A percentile compares a stretch with the other conserved stretches of the same genome.
These are phyloP conservation scores for Ascidia mentula DNA, from an alignment of 23 tunicate species.

Conservation along the genomic window DNA sequence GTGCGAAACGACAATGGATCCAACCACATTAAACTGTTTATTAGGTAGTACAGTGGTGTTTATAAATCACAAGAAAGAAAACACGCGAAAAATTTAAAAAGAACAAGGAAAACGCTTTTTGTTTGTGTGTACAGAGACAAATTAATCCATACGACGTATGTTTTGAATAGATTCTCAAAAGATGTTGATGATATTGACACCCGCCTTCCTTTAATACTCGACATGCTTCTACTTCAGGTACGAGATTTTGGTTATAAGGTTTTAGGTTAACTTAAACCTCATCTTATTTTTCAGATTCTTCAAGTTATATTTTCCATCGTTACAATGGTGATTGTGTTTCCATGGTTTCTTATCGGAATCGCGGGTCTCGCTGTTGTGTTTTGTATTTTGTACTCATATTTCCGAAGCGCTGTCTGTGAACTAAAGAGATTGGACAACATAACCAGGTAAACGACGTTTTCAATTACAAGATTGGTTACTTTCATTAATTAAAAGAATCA, in stretches of 20 bases:
- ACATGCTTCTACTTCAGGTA: slow-evolving; percentile 51
- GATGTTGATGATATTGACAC: slow-evolving; percentile 84
- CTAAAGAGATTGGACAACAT: slow-evolving; percentile 65
- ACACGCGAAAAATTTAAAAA: no score
- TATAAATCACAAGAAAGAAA: no score
- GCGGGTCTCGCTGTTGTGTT: slow-evolving; percentile 39
- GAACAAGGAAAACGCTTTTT: no score
- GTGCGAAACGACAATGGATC: no score
- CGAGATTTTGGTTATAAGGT: no score
- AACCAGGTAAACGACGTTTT: slow-evolving; percentile 67
- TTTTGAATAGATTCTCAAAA: slow-evolving; percentile 68
- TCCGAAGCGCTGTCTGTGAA: slow-evolving; percentile 45
- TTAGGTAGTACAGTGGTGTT: no score
- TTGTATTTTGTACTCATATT: slow-evolving; percentile 28
- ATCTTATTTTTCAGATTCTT: slow-evolving; percentile 19
- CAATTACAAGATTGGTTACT: no score
- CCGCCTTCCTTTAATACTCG: slow-evolving; percentile 45
- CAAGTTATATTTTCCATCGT: slow-evolving; percentile 39
- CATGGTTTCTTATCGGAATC: slow-evolving; percentile 52
- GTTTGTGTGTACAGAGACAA: no score
- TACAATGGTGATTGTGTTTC: slow-evolving; percentile 56
- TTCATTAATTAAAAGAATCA: no score
- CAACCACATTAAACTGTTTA: no score
- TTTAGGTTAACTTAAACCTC: background rate
- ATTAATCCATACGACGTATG: no score